Conservation (phyloP, 1,140 invertebrate genomes). For the Drosophila pruinosa region DNA sequence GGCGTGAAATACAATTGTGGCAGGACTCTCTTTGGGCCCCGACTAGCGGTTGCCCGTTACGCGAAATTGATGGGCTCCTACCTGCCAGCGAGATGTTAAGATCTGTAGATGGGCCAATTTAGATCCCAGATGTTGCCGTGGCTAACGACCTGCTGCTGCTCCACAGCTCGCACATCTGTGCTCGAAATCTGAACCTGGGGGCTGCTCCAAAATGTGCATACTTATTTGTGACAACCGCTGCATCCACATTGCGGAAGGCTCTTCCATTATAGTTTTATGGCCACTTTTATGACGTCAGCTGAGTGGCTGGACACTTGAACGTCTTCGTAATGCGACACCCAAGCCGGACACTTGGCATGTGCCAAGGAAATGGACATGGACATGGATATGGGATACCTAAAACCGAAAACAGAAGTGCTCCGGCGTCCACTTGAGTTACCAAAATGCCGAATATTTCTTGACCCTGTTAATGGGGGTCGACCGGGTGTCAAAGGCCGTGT, state of each 20-base stretch:
- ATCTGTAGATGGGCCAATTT: constrained; percentile 58
- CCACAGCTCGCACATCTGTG: constrained; percentile 58
- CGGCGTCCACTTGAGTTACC: constrained; percentile 72
- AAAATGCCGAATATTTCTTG: constrained; percentile 51
- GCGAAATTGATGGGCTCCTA: constrained; percentile 65
- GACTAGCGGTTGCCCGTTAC: constrained; percentile 67
- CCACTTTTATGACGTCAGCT: constrained; percentile 39
- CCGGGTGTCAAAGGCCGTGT: constrained; percentile 71
- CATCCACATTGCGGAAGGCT: constrained; percentile 18
- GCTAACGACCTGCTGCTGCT: constrained; percentile 27
- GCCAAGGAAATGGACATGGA: constrained; percentile 74
- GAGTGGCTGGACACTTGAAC: constrained; percentile 32
- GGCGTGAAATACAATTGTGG: constrained; percentile 70
- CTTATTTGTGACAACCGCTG: constrained; percentile 20
- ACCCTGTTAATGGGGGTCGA: constrained; percentile 20
- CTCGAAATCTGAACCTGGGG: constrained; percentile 27
- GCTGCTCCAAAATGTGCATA: not conserved
- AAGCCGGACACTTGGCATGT: constrained; percentile 63
- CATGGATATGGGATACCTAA: constrained; percentile 29
- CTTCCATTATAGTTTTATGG: not conserved
- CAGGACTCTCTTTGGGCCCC: constrained; percentile 23
- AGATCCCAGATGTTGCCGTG: constrained; percentile 65
- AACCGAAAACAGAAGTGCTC: constrained; percentile 71
- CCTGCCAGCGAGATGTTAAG: constrained; percentile 31
- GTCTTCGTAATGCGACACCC: constrained; percentile 60